Base-by-base conservation (phyloP, 1,140 invertebrate genomes). In the Lysiphlebus fabarum region DNA sequence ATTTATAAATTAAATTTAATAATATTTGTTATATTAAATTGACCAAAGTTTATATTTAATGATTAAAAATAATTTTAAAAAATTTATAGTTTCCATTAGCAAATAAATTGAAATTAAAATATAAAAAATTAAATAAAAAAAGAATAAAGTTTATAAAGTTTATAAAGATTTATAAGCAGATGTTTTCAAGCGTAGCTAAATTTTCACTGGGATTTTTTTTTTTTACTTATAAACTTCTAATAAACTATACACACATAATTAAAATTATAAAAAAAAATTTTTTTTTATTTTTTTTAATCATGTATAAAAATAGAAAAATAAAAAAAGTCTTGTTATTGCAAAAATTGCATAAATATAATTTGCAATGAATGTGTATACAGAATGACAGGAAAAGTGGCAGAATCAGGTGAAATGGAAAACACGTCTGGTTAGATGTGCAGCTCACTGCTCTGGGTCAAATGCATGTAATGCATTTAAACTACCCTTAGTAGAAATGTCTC, bases 391-490 rank as follows among this genome's bases (percentile, higher is more conserved):
- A 62, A 38, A 48, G 57, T 26, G 17, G 17, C 17, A 26, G 17
- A 26, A 26, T 26, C 17, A 26, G 17, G 17, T 45, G 53, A 58
- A 65, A 65, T 62, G 55, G 62, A 63, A 60, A 63, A 55, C 37
- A 45, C 59, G 36, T 61, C 56, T 59, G 36, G 17, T 37, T 41
- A 51, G 54, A 65, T 54, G 42, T 54, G 57, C 34, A 53, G 48
- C 44, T 50, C 40, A 33, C 49, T 51, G 38, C 38, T 7, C 7
- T 36, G 44, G 17, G 53, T 41, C 51, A 51, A 54, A 63, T 51
- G 62, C 67, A 64, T 66, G 56, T 70, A 68, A 72, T 73, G 71
- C 71, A 72, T 73, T 73, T 73, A 73, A 73, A 73, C 65, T 68
- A 59, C 63, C 45, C 48, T n/a, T 58, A 58, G 65, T 68, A 65